Conservation (phyloP, 2,888 invertebrate genomes). For the Clanis bilineata region DNA sequence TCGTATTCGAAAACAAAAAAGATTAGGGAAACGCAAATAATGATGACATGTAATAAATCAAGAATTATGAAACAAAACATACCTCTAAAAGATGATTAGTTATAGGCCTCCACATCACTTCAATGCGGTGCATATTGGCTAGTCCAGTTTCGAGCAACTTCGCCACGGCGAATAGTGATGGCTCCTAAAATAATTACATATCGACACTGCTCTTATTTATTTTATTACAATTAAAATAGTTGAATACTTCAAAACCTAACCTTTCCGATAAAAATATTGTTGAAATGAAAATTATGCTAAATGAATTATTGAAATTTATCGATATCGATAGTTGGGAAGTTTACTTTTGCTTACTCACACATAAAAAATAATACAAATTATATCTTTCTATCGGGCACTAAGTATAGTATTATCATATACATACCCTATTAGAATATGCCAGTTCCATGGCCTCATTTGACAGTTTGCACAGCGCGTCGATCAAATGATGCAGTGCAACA, state of each 20-base stretch:
- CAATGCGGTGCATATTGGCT: slow-evolving; percentile 95
- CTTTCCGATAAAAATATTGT: too few species aligned
- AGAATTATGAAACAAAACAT: slow-evolving; percentile 23
- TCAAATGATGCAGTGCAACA: slow-evolving; percentile 96
- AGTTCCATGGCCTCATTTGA: slow-evolving; percentile 98
- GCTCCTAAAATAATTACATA: slow-evolving; percentile 87
- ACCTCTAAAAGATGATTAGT: slow-evolving; percentile 98
- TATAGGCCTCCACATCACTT: slow-evolving; percentile 96
- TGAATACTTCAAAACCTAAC: neutral
- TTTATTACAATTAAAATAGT: neutral
- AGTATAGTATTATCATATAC: slow-evolving; percentile 29
- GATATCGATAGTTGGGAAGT: too few species aligned
- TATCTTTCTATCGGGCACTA: too few species aligned
- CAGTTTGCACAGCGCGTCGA: slow-evolving; percentile 97
- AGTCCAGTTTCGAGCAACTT: slow-evolving; percentile 98
- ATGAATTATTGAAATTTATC: too few species aligned
- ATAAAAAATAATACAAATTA: too few species aligned
- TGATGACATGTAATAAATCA: too few species aligned
- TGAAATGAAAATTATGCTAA: neutral
- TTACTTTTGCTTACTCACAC: too few species aligned
- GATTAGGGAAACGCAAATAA: too few species aligned
- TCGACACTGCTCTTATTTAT: neutral
- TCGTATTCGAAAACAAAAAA: too few species aligned
- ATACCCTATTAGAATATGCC: slow-evolving; percentile 95
- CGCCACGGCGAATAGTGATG: slow-evolving; percentile 97